Evolutionary conservation across 2,888 invertebrate species (phyloP).

Genomic region (Caenorhabditis zanzibari): DNA sequence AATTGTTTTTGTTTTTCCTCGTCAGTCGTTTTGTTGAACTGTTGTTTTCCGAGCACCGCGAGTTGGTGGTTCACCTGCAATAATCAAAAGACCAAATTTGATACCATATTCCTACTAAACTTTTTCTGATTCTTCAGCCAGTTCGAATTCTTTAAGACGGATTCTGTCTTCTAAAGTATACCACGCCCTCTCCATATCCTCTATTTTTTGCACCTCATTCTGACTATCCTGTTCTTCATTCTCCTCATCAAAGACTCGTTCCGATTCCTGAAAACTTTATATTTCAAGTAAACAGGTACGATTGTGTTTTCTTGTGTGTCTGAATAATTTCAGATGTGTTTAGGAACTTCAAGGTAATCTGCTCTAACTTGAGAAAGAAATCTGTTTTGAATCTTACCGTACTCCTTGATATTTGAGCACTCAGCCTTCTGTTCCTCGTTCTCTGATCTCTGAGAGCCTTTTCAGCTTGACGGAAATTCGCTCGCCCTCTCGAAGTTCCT

Average conservation of each 20-base stretch:
- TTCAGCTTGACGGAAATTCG: constrained; percentile 57
- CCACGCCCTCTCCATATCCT: constrained; percentile 44
- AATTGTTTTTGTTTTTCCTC: constrained; percentile 52
- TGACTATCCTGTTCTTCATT: not conserved
- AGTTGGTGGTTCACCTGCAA: constrained; percentile 32
- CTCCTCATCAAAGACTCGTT: not conserved
- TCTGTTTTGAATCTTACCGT: too few relatives aligned
- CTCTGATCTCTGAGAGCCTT: constrained; percentile 49
- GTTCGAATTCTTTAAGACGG: constrained; percentile 46
- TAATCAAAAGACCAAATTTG: not conserved
- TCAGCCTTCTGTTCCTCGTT: constrained; percentile 25
- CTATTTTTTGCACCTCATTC: constrained; percentile 23
- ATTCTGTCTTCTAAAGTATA: constrained; percentile 42
- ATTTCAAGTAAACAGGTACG: not conserved
- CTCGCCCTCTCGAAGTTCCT: constrained; percentile 59
- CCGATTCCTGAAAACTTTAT: constrained; percentile 11
- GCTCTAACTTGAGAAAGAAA: too few relatives aligned
- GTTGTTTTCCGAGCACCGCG: not conserved
- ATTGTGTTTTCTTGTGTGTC: not conserved
- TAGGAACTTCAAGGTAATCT: too few relatives aligned
- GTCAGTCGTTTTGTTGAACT: not conserved
- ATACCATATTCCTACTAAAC: constrained; percentile 6
- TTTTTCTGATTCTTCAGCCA: constrained; percentile 42
- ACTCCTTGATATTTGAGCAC: constrained; percentile 12
- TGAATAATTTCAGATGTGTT: too few relatives aligned